phyloP scores from a whole-genome alignment of 35 echinoderm and acorn worm species.

The Ophioderma brevispina region DNA sequence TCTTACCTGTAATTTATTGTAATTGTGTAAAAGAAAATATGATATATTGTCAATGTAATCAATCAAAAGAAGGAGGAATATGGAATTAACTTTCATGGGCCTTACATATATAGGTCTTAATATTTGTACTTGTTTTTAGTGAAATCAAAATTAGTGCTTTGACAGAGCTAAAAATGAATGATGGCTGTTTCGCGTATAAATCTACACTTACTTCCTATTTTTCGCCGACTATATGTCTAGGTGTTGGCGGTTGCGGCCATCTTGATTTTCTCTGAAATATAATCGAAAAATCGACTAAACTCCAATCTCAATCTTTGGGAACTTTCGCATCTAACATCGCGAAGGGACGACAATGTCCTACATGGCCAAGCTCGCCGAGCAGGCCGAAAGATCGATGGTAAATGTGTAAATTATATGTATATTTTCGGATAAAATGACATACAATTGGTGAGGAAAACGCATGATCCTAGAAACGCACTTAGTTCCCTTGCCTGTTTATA shows the following conservation, averaged over 20 bases:
- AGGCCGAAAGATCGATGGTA: slow-evolving; percentile 99
- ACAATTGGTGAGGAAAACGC: no score
- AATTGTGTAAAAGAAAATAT: no score
- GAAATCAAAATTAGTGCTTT: no score
- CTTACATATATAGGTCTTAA: no score
- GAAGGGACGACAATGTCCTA: slow-evolving; percentile 85
- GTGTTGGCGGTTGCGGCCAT: slow-evolving; percentile 10
- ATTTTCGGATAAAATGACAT: no score
- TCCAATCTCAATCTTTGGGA: slow-evolving; percentile 3
- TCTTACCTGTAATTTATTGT: no score
- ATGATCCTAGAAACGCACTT: no score
- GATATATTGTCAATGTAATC: no score
- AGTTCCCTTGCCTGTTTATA: no score
- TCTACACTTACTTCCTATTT: neutral
- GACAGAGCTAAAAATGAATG: neutral
- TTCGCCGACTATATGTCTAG: slow-evolving; percentile 9
- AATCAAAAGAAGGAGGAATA: no score
- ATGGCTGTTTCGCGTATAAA: neutral
- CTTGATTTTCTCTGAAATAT: neutral
- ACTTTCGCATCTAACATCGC: slow-evolving; percentile 30
- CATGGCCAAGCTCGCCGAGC: slow-evolving; percentile 92
- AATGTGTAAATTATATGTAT: neutral
- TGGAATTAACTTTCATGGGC: no score
- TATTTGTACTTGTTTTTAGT: neutral
- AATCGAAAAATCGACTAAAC: neutral